Evolutionary conservation across 2,113 vertebrate genomes (phyloP), one percentile per base, ranked within the genome.

Genomic region (Sceloporus undulatus): DNA sequence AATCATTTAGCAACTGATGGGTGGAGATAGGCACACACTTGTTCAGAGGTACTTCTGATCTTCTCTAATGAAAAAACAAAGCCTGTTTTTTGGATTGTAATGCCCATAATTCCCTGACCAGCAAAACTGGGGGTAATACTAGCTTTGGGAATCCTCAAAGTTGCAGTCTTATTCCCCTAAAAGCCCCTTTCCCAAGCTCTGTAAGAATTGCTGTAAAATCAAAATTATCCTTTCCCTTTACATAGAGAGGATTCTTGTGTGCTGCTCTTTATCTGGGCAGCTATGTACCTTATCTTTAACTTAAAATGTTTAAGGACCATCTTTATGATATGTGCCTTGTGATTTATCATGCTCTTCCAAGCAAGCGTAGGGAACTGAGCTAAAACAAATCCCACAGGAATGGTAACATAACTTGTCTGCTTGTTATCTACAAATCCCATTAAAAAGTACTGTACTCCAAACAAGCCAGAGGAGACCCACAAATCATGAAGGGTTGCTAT

Each of bases 201-300:
- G 73, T 88, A 76, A 86, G 93, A 94, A 89, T 70, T 91, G 91
- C 84, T 91, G 54, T 90, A 81, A 88, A 91, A 93, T 84, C 54
- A 93, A 87, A 94, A 94, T 92, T 92, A 94, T 92, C 94, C 92
- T 86, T 94, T 92, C 91, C 21, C 40, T 42, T 23, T 16, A 95
- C 93, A 93, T 85, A 91, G 92, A 94, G 91, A 92, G 87, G 87
- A 89, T 93, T 93, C 85, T 90, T 91, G 93, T 94, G 94, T 10
- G 92, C 92, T 92, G 56, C 62, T 71, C 65, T 92, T 87, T 88
- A 90, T 89, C 59, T 76, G 10, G 48, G 90, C 91, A 92, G 93
- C 29, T 74, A 71, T 62, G 18, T 29, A 8, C 16, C 48, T 84
- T 73, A 85, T 85, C 71, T 76, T 85, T 74, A 62, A 85, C 40